Percentiles rank a stretch among this genome's conserved stretches.
Evolutionary conservation across 2,113 vertebrate genomes (phyloP).

Genomic region (Hyaena hyaena): DNA sequence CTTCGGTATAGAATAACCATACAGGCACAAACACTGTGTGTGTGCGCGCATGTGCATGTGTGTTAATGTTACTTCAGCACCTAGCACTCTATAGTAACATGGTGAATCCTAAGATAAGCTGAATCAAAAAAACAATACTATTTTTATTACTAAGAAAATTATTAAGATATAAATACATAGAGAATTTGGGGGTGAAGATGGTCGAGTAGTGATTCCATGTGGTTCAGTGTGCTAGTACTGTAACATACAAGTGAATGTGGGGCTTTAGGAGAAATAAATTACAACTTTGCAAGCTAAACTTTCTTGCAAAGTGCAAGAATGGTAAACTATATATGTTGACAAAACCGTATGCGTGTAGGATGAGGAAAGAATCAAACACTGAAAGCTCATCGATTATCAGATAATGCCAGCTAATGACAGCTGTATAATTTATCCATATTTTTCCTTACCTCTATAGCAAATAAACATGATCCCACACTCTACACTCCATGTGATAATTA

Average conservation of each 20-base stretch:
- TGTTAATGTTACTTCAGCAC: not conserved
- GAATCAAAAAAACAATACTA: not conserved
- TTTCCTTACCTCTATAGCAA: not conserved
- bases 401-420: not conserved
- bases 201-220: not conserved
- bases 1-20: not conserved
- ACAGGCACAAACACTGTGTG: not conserved
- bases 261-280: not conserved
- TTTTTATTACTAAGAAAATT: not conserved
- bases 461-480: not conserved
- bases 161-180: not conserved
- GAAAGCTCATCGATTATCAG: not conserved
- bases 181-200: not conserved
- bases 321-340: not conserved
- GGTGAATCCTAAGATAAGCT: not conserved
- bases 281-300: not conserved
- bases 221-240: not conserved
- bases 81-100: not conserved
- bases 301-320: not conserved
- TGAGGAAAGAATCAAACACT: not conserved
- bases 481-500: not conserved
- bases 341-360: not conserved
- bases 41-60: not conserved
- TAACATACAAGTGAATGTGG: not conserved
- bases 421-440: not conserved